Base-by-base conservation (phyloP, 2,888 invertebrate species). In the Phengaris arion region DNA sequence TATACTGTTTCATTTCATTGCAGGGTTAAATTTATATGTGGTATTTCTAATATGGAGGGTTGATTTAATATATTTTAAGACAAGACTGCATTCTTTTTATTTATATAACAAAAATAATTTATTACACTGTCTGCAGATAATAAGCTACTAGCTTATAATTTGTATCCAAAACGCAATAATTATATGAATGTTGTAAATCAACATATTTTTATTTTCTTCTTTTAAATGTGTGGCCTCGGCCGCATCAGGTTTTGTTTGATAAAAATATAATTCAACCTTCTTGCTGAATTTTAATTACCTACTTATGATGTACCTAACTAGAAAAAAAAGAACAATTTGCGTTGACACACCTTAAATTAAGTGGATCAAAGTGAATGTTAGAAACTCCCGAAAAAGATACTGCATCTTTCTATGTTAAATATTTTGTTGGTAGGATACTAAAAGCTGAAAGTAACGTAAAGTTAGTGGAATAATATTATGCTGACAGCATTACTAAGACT, bases 1-100 rank as follows among this genome's bases (percentile, higher is more conserved):
- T 83, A 84, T 80, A 79, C 81, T 81, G 81, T 48, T 70, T 70
- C 48, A 70, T 51, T 72, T 72, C 86, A 83, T 85, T 82, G 85
- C 85, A 89, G 89, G 90, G 88, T 87, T 85, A 84, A 85, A 86
- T 52, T 70, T 70, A 72, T 72, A 54, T 54, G 54, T 54, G 70
- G 22, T 54, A 22, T 35, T 54, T 72, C 35, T 54, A 81, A 82
- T 80, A 77, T 78, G 77, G 76, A 78, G 70, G 70, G 70, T 15
- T 51, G 51, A 51, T 51, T 70, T n/a, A 59, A 59, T 64, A 64
- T 64, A 12, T 13, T 45, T 13, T 15, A 64, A 64, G 64, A 64
- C 35, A 1, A 35, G 35, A 35, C 35, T 35, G 2, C 35, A 35
- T 35, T 35, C 35, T 35, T 35, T 35, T 35, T 35, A 35, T 35